A percentile compares a stretch with the other conserved stretches of the same genome.
These are phyloP conservation scores for Nansenia antarctica DNA, from an alignment of 2,113 vertebrate species.

Conservation along the genomic window DNA sequence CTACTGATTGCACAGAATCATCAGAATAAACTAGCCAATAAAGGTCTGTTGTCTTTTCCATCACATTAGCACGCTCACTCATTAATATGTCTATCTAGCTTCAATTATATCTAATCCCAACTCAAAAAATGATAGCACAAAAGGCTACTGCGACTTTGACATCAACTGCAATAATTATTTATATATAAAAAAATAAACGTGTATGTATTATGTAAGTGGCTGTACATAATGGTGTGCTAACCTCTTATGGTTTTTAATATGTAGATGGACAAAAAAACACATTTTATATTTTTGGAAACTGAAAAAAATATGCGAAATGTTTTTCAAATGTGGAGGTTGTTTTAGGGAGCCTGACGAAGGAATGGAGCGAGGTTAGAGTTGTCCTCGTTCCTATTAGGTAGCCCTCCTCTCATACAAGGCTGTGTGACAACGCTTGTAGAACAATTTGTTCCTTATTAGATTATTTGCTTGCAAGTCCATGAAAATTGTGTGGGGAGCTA, in stretches of 20 bases:
- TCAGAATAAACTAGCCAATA: background rate
- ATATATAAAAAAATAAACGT: conserved; percentile 76
- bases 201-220: conserved; percentile 63
- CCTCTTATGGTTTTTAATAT: conserved; percentile 69
- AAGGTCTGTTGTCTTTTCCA: background rate
- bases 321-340: too few relatives aligned
- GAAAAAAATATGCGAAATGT: conserved; percentile 1
- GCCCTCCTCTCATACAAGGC: background rate
- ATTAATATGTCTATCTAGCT: background rate
- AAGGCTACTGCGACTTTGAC: conserved; percentile 68
- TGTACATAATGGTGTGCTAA: conserved; percentile 76
- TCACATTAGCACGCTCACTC: background rate
- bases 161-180: conserved; percentile 78
- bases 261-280: conserved; percentile 15
- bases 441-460: background rate
- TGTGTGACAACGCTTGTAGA: background rate
- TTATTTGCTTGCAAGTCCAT: background rate
- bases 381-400: background rate
- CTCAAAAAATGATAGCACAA: conserved; percentile 11
- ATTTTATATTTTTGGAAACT: conserved; percentile 11
- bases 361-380: background rate
- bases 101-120: conserved; percentile 5
- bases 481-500: background rate
- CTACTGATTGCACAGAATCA: background rate
- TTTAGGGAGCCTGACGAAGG: background rate